phyloP scores from a whole-genome alignment of 2,113 vertebrate genomes.

The Lampris megalopsis region DNA sequence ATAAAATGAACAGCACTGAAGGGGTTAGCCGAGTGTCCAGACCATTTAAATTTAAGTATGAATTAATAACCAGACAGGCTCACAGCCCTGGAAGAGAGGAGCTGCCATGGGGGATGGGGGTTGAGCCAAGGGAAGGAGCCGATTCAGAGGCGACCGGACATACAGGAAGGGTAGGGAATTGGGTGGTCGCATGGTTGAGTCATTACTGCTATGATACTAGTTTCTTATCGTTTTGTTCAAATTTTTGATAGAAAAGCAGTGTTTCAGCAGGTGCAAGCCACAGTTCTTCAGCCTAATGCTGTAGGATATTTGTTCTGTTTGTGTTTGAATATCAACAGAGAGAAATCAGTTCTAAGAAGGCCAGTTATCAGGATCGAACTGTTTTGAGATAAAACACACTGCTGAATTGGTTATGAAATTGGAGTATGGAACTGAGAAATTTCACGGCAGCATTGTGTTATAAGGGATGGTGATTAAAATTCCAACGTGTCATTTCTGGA shows the following conservation, averaged over 20 bases:
- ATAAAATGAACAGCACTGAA: constrained; percentile 56
- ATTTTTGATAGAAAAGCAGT: neutral
- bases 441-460: neutral
- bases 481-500: neutral
- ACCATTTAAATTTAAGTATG: constrained; percentile 68
- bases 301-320: no score
- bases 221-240: neutral
- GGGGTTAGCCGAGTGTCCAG: constrained; percentile 59
- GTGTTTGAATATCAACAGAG: neutral
- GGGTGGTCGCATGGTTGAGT: constrained; percentile 23
- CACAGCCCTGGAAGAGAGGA: constrained; percentile 44
- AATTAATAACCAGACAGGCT: constrained; percentile 68
- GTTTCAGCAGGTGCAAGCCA: neutral
- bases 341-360: neutral
- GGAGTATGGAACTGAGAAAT: no score
- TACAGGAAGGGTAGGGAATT: constrained; percentile 19
- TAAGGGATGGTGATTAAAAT: neutral
- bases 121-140: constrained; percentile 45
- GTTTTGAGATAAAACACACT: neutral
- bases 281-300: no score
- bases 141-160: constrained; percentile 45
- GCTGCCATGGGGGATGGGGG: neutral
- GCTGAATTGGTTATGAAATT: no score
- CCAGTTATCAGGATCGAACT: neutral
- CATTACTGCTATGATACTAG: neutral